Evolutionary conservation across 1,140 invertebrate genomes (phyloP).

Genomic region (Macrotrachela quadricornifera): DNA sequence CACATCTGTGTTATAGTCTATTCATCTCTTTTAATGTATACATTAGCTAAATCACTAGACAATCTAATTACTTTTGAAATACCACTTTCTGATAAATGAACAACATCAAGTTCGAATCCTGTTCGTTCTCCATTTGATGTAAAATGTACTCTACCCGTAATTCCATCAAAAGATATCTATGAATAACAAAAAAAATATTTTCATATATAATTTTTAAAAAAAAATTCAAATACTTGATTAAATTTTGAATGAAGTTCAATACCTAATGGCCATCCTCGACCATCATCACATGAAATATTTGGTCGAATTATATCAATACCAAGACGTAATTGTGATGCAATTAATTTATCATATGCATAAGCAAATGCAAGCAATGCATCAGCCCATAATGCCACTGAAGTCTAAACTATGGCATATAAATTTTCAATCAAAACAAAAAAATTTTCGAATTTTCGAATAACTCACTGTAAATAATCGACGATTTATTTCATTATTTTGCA

Average conservation of each 20-base stretch:
- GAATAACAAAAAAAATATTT: not conserved
- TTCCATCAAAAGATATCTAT: conserved; percentile 67
- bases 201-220: not conserved
- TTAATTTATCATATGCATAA: not conserved
- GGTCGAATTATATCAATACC: too few relatives aligned
- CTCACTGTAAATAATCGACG: too few relatives aligned
- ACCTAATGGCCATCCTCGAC: too few relatives aligned
- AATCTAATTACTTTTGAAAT: conserved; percentile 39
- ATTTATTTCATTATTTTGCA: too few relatives aligned
- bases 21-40: too few relatives aligned
- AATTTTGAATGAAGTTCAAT: not conserved
- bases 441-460: too few relatives aligned
- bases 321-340: too few relatives aligned
- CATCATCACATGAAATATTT: too few relatives aligned
- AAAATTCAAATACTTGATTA: not conserved
- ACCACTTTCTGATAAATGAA: conserved; percentile 69
- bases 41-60: too few relatives aligned
- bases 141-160: conserved; percentile 70
- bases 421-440: too few relatives aligned
- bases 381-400: not conserved
- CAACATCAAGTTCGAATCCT: conserved; percentile 72
- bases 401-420: too few relatives aligned
- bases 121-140: conserved; percentile 57
- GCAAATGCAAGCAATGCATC: conserved; percentile 2
- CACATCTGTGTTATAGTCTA: too few relatives aligned